Base-by-base conservation (phyloP, 2,113 vertebrate genomes). In the Chloroceryle aenea region DNA sequence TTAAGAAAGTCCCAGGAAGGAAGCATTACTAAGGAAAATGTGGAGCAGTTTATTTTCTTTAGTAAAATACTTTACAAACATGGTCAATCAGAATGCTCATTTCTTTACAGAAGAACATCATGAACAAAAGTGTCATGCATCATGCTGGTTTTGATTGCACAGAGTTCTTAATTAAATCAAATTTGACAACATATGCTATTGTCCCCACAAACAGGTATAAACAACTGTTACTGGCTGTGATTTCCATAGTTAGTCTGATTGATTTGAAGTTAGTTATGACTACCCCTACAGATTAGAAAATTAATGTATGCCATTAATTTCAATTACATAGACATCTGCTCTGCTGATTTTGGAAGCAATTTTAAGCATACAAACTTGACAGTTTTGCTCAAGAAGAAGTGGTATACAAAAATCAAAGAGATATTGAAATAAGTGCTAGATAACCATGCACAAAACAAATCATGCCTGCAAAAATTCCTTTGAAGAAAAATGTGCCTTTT, bases 211-310 rank as follows among this genome's bases (percentile, higher is more conserved):
- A 63, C 88, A 62, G 69, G 53, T 72, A 56, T 50, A 87, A 95
- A 81, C 79, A 90, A 91, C 90, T 90, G 68, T 86, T 91, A 74
- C 43, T 94, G 45, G 59, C 72, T 77, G 74, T 85, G 85, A 63
- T 96, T 91, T 91, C 52, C 22, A 27, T 36, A 63, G 38, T 52
- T 50, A 29, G 29, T 58, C 61, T 80, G 66, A 78, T 89, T 91
- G 93, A 69, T 91, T 80, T 85, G 67, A 69, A 91, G 74, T 94
- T 94, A 95, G 83, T 77, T 95, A 88, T 74, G 43, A 89, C 52
- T 95, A 95, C 45, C 79, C 75, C 85, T 83, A 55, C 72, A 90
- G 94, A 89, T 95, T 87, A 89, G 63, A 87, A 95, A 95, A 95
- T 90, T 81, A 92, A 95, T 55, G 38, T 50, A 29, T 84, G 69